A percentile compares a stretch with the other conserved stretches of the same genome.
Conservation (phyloP, 2,888 invertebrate genomes). For the Metalampra italica region DNA sequence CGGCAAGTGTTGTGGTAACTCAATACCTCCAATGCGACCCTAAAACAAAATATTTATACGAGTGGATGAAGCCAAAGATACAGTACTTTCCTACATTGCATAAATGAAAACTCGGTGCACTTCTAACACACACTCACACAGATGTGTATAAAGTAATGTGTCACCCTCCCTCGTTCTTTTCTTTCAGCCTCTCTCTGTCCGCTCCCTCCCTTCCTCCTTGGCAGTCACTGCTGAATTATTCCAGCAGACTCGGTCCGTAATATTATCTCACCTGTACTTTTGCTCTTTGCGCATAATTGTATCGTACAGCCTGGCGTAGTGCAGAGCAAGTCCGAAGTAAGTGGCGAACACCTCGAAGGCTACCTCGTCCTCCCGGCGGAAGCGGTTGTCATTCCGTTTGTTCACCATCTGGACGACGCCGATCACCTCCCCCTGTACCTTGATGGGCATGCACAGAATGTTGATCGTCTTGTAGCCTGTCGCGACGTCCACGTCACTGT, state of each 20-base stretch:
- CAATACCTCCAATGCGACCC: constrained; percentile 88
- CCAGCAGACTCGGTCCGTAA: no score
- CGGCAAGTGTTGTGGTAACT: constrained; percentile 90
- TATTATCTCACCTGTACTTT: constrained; percentile 81
- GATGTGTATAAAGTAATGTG: no score
- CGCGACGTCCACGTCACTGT: constrained; percentile 80
- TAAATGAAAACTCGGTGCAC: no score
- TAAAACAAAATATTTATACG: no score
- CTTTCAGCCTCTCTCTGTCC: no score
- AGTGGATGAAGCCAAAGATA: no score
- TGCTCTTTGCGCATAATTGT: constrained; percentile 90
- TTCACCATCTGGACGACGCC: constrained; percentile 94
- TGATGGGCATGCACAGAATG: constrained; percentile 93
- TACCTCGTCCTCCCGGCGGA: constrained; percentile 84
- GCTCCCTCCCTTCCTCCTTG: no score
- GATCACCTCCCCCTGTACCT: constrained; percentile 86
- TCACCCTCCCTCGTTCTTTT: no score
- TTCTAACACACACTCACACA: no score
- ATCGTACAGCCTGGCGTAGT: constrained; percentile 91
- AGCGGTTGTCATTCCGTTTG: constrained; percentile 75
- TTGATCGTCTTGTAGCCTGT: constrained; percentile 85
- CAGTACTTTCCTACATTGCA: no score
- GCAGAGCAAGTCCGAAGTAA: constrained; percentile 90
- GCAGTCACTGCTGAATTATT: no score
- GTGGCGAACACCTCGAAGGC: constrained; percentile 91